Evolutionary conservation across 2,888 invertebrate genomes (phyloP), one percentile per base, ranked within the genome.

Genomic region (Diabrotica balteata): DNA sequence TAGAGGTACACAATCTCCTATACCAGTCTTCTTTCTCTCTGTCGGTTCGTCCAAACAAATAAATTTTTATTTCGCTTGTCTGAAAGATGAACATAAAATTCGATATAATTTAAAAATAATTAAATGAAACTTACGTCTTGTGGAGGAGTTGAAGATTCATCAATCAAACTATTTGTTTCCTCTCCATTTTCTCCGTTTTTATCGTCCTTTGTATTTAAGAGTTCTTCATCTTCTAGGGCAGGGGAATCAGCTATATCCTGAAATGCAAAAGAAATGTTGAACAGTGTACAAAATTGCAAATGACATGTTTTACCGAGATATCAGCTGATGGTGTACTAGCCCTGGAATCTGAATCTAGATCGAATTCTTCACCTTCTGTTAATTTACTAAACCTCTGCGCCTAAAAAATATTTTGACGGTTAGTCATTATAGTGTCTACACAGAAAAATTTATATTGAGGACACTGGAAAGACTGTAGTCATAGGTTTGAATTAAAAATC

Each of bases 21-120:
- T 86, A 96, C 96, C 96, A 96, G 78, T 95, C 92, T 83, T 95
- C 95, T 83, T 97, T 97, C 78, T 96, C 95, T 61, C 95, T 86
- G 75, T 93, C 92, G n/a, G 94, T 93, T 68, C 96, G 86, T 5
- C 92, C 91, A 82, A 93, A 93, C 22, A 83, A 51, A 70, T 80
- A 82, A 9, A 83, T 68, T 63, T 78, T 79, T 9, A 80, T 75
- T 55, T 76, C 76, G 5, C 73, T 76, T 11, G 75, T 77, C 76
- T 80, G 51, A 58, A 72, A 69, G 61, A 66, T 51, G 42, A 50
- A 44, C 9, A 53, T 42, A 22, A 7, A 8, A 55, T 52, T 64
- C 52, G 54, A 22, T 61, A 32, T 51, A 64, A 62, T 52, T 54
- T 43, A 59, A 54, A 11, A 55, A 57, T 10, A 47, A 44, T 62